Base-by-base conservation (phyloP, 2,888 invertebrate species). In the Ormyrus nitidulus region DNA sequence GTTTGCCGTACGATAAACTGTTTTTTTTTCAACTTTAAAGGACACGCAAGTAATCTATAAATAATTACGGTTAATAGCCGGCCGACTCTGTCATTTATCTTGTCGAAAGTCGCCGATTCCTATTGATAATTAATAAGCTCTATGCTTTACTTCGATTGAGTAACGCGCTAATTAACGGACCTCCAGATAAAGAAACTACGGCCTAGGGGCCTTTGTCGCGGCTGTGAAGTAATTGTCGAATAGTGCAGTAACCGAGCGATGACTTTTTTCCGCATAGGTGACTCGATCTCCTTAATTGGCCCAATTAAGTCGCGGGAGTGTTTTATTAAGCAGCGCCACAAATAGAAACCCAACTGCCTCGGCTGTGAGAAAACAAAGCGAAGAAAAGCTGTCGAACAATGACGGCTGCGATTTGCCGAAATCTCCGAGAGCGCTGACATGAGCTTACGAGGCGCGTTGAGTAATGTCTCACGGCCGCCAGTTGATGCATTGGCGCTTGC, bases 301-400 rank as follows among this genome's bases (percentile, higher is more conserved):
- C 34, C 56, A 54, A 58, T 74, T 74, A 58, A 65, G 11, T 49
- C 49, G 6, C 56, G 58, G 11, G 19, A 71, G 48, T 34, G 34
- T 2, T 19, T 19, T 19, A 19, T 19, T 19, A 19, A 19, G 19
- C 54, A 51, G 6, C 7, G n/a, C 11, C 56, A n/a, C 46, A 56
- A 53, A 65, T 54, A 62, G 56, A 62, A 64, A 44, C 54, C 13
- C 49, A 7, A 65, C 9, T 58, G 11, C 11, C 11, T 6, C 34
- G 46, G 13, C 34, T 34, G 34, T 34, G 34, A 48, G 19, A 49
- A 65, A 65, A 72, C 64, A 65, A 65, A 74, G 65, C 44, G 11
- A 49, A 73, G 54, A 73, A 73, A 73, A 73, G 65, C 34, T 34
- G 65, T 61, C 51, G 34, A 49, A 19, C 44, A 49, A 53, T 61